These are phyloP conservation scores for Plecturocebus donacophilus DNA, from an alignment of 2,113 vertebrate genomes.

Conservation along the genomic window DNA sequence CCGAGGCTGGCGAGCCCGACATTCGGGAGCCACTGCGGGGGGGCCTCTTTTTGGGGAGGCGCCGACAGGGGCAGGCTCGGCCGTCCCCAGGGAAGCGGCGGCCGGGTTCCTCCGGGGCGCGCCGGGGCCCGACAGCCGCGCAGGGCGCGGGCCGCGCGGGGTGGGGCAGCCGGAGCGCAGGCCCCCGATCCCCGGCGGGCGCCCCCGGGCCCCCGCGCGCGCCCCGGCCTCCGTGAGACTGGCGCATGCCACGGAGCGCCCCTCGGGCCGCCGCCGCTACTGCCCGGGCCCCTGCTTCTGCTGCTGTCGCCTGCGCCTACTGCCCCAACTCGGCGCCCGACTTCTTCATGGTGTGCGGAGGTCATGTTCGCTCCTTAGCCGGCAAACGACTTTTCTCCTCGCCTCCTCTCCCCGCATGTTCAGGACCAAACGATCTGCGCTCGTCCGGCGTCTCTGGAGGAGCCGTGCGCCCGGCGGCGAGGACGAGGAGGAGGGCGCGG, in stretches of 20 bases:
- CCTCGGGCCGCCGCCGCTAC: constrained; percentile 87
- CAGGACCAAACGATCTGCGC: constrained; percentile 99
- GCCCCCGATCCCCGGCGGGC: constrained; percentile 63
- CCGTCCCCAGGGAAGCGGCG: constrained; percentile 72
- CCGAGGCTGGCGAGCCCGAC: constrained; percentile 78
- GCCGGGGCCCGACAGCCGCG: constrained; percentile 74
- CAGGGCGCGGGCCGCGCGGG: constrained; percentile 70
- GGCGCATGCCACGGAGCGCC: constrained; percentile 92
- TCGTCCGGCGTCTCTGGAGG: constrained; percentile 98
- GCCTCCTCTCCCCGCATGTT: constrained; percentile 96
- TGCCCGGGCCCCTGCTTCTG: constrained; percentile 77
- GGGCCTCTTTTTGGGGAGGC: constrained; percentile 68
- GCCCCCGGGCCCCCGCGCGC: constrained; percentile 73
- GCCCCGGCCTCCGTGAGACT: constrained; percentile 85
- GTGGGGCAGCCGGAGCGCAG: constrained; percentile 68
- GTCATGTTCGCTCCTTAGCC: constrained; percentile 98
- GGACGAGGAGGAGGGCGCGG: constrained; percentile 90
- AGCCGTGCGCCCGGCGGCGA: constrained; percentile 93
- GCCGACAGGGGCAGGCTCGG: constrained; percentile 54
- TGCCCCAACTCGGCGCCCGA: constrained; percentile 93
- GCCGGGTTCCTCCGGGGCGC: constrained; percentile 70
- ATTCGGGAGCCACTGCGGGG: constrained; percentile 70
- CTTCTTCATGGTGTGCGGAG: constrained; percentile 99
- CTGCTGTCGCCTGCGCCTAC: constrained; percentile 86
- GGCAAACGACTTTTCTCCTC: constrained; percentile 89